Base-by-base conservation (phyloP, 2,797 vertebrate genomes). In the Phoxinus dragarum region DNA sequence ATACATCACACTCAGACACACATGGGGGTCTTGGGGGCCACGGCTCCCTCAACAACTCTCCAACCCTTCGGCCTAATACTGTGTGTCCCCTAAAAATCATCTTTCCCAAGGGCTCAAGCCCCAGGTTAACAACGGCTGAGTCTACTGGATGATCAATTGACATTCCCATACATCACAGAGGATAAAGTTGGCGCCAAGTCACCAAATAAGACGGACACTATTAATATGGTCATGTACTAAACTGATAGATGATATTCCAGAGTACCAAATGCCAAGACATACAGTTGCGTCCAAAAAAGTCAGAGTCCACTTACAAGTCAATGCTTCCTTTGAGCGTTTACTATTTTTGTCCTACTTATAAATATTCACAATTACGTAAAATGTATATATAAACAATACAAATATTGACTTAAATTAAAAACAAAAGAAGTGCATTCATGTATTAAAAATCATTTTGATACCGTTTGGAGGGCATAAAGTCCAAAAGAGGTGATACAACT, bases 141-240 rank as follows among this genome's bases (percentile, higher is more conserved):
- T 92, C 91, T 93, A 89, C 89, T 91, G 92, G 93, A 95, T 90
- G 88, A 94, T 91, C 92, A 91, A 94, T 94, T 94, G 91, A 93
- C 92, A 91, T 93, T 91, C 90, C 89, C 90, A 88, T 92, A 90
- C 90, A 90, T 92, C 89, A 79, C 89, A 84, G 85, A 84, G 82
- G 84, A 88, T 89, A 91, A 92, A 94, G 88, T 91, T 47, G 85
- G 89, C 91, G 91, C 89, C 93, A 89, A 94, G 91, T 92, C 91
- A 91, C 88, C 77, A 40, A 67, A 67, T 52, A 84, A 66, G 16
- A 71, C 5, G 14, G 36, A 21, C 40, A 38, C 47, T 54, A 49
- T 77, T 82, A 74, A 56, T 17, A 85, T 79, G 86, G 90, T 56
- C 89, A 92, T 91, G 90, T 90, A 93, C 89, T 92, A 89, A 87